Conservation (phyloP, 2,113 vertebrate species). For the cat (Felis catus) region F.catus_Fca126_mat1.0 CM031413.1:125567001-125567500, state of each 20-base stretch:
- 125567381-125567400: not conserved
- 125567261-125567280: conserved; percentile 41
- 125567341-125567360: not conserved
- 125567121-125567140: not conserved
- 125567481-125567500: conserved; percentile 56
- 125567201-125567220: conserved; percentile 76
- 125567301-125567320: not conserved
- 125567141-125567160: not conserved
- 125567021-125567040: conserved; percentile 61
- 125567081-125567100: conserved; percentile 62
- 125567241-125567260: conserved; percentile 60
- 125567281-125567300: not conserved
- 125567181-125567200: conserved; percentile 77
- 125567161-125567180: conserved; percentile 63
- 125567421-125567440: conserved; percentile 42
- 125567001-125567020: conserved; percentile 63
- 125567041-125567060: conserved; percentile 58
- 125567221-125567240: conserved; percentile 77
- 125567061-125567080: conserved; percentile 61
- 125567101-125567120: conserved; percentile 66
- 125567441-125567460: conserved; percentile 22
- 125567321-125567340: conserved; percentile 43
- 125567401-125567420: conserved; percentile 33
- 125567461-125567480: not conserved
- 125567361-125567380: not conserved